Conservation (phyloP, 2,113 vertebrate genomes). For the Phrynosoma blainvillii region DNA sequence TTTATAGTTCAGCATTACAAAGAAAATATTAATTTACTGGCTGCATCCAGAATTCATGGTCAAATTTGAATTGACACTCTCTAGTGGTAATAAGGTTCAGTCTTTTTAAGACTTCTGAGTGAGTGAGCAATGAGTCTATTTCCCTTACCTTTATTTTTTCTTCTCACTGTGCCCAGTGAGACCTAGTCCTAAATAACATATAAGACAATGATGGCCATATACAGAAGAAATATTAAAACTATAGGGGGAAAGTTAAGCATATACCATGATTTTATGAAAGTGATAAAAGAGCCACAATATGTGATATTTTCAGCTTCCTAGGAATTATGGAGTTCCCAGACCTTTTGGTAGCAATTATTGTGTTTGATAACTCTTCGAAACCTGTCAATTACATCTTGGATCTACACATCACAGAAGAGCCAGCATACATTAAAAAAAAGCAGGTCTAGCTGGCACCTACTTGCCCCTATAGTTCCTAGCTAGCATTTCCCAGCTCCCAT, state of each 20-base stretch:
- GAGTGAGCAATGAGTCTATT: background rate
- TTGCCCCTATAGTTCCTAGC: background rate
- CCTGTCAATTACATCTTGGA: background rate
- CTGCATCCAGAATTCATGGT: background rate
- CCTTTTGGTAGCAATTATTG: background rate
- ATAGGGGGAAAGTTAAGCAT: background rate
- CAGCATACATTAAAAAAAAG: background rate
- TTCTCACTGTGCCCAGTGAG: background rate
- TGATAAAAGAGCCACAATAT: background rate
- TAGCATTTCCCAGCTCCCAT: background rate
- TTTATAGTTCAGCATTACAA: conserved; percentile 26
- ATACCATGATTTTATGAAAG: background rate
- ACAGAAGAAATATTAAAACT: background rate
- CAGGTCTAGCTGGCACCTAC: background rate
- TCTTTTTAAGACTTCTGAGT: background rate
- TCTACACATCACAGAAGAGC: background rate
- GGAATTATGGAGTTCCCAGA: background rate
- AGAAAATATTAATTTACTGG: conserved; percentile 8
- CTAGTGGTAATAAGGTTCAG: background rate
- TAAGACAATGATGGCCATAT: background rate
- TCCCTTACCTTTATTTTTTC: background rate
- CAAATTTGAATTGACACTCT: background rate
- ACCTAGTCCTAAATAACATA: background rate
- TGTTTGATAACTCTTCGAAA: background rate
- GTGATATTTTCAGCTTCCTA: background rate